Evolutionary conservation across 2,113 vertebrate genomes (phyloP).

Genomic region (Zootoca vivipara): DNA sequence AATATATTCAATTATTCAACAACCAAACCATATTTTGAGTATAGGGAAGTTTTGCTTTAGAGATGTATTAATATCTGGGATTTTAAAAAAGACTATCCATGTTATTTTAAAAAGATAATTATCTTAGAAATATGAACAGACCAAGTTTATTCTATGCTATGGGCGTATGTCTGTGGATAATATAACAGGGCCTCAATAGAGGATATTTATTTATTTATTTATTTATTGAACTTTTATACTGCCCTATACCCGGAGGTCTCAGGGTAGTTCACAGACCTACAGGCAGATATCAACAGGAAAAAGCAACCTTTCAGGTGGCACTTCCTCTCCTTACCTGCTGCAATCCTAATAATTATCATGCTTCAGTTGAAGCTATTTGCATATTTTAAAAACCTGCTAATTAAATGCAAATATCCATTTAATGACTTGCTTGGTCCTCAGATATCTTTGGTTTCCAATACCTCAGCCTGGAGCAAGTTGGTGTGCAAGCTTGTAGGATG

Average conservation of each 20-base stretch:
- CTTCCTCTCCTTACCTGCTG: too few relatives aligned
- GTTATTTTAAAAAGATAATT: neutral
- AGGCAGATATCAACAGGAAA: too few relatives aligned
- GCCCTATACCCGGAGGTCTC: too few relatives aligned
- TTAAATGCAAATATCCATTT: neutral
- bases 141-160: neutral
- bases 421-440: neutral
- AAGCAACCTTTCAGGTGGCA: too few relatives aligned
- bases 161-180: neutral
- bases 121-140: neutral
- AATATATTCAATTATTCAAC: slow-evolving; percentile 38
- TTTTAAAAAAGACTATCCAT: neutral
- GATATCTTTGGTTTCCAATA: neutral
- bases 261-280: too few relatives aligned
- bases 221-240: too few relatives aligned
- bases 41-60: neutral
- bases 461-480: neutral
- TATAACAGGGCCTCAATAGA: too few relatives aligned
- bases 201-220: too few relatives aligned
- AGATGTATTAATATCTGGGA: neutral
- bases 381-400: too few relatives aligned
- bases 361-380: too few relatives aligned
- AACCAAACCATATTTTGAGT: slow-evolving; percentile 47
- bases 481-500: neutral
- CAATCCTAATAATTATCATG: too few relatives aligned